Base-by-base conservation (phyloP, 2,797 vertebrate species). In the Microctenopoma stevenorrisi region DNA sequence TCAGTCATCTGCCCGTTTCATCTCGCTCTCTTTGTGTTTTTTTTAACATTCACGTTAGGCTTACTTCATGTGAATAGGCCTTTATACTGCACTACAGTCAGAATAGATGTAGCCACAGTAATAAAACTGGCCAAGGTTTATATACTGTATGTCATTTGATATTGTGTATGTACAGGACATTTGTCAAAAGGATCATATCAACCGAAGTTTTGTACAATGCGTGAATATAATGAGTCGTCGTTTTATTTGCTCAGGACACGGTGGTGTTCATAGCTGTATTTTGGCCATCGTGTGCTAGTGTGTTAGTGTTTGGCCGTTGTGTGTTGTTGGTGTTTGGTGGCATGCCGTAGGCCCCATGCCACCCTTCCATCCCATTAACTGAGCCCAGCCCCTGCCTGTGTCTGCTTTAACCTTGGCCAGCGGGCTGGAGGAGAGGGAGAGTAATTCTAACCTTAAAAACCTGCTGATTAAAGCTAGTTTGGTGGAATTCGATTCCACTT, bases 381-480 rank as follows among this genome's bases (percentile, higher is more conserved):
- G 65, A 79, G 89, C 88, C 94, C 95, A 95, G 95, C 95, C 95
- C 95, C 89, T 72, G 83, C 83, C 86, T 87, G 86, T 94, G 94
- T 94, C 94, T 90, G 91, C 96, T 97, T 97, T 98, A 97, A 98
- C 98, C 97, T 98, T 99, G 97, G 96, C 95, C 95, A 93, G 93
- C 87, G 85, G 94, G 93, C 88, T 93, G 93, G 94, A 96, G 95
- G 93, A 94, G 95, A 96, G 96, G 94, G 94, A 96, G 95, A 96
- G 96, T 96, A 95, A 95, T 97, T 97, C 96, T 96, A 98, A 96
- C 96, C 96, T 98, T 97, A 97, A 97, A 98, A 98, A 97, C 95
- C 95, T 99, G 98, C 98, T 99, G 98, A 98, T 98, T 97, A 97
- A 98, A 97, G 98, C 97, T 95, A 94, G 95, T 99, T 98, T 95